Evolutionary conservation across 2,797 vertebrate genomes (phyloP), one percentile per base, ranked within the genome.

Genomic region (Galagoides demidoff): DNA sequence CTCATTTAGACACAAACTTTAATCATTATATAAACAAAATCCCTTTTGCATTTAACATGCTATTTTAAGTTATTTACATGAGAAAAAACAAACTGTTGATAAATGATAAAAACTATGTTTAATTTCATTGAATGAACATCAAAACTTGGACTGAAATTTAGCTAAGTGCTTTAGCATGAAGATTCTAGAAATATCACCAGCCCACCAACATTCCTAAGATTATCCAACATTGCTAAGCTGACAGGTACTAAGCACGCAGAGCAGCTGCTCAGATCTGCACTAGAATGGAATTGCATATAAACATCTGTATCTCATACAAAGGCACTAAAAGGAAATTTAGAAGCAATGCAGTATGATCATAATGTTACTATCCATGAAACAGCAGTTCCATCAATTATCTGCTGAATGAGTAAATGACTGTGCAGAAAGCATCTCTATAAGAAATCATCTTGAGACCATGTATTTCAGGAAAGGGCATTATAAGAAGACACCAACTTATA

Each of bases 401-500:
- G 59, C 1, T 92, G 7, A 95, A 89, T 77, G 31, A 59, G 17
- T 70, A 70, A 37, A 79, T 57, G 39, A 73, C 70, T 49, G 12
- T 27, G 1, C 14, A 89, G 45, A 85, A 94, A 87, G 57, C 10
- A 71, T 7, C 52, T 89, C 71, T 94, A n/a, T 45, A 31, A 71
- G 63, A 83, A 71, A 86, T 89, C 71, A 85, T 59, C 68, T 95
- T 95, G n/a, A 94, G 19, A 68, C 20, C 37, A 64, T 61, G 9
- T 11, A 31, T 89, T 83, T 89, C 16, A 81, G 37, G 52, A 92
- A 74, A 76, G 45, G n/a, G 20, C 73, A 76, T 23, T 79, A 59
- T 88, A 74, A 87, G 31, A 88, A 92, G 6, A 91, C 29, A 61
- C 0, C 7, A 9, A 74, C 79, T 70, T 88, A 83, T 13, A 31